Base-by-base conservation (phyloP, 1,140 invertebrate genomes). In the Pseudomyrmex gracilis region DNA sequence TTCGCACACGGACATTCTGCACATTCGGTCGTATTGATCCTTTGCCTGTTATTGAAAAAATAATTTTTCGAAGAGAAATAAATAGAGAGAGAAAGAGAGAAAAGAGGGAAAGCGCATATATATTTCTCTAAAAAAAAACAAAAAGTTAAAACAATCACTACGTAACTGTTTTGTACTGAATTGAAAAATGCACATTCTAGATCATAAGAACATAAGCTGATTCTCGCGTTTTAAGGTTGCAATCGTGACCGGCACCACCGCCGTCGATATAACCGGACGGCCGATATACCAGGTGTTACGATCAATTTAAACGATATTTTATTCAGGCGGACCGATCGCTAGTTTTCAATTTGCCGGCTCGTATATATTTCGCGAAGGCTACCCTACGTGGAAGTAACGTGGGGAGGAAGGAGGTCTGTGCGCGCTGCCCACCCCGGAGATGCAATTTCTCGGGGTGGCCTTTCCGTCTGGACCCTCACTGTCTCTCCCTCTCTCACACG, bases 261-360 rank as follows among this genome's bases (percentile, higher is more conserved):
- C 73, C 77, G 83, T 74, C 83, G 83, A 88, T 85, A 85, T 83
- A 88, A 85, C 78, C 87, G 86, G 87, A 5, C 87, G 83, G 74
- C 87, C 91, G 91, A 92, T 94, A 92, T 93, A 93, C 89, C 93
- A 93, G 92, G 93, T 94, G 93, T 94, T 94, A 92, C 91, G 92
- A 94, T 94, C 94, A 94, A 94, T 94, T 94, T 93, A 91, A 92
- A 86, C 91, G 91, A 94, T 94, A 94, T 94, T 93, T 94, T 94
- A 94, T 94, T 94, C 93, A 94, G 90, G 90, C 93, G 90, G 92
- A 85, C 90, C 92, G 93, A 93, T 94, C 92, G 92, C 92, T 92
- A 93, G 90, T 93, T 94, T 94, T 94, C 93, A 94, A 94, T 94
- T 94, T 93, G 93, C 92, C 92, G 86, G 91, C 89, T 91, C 93